Evolutionary conservation across 2,888 invertebrate genomes (phyloP).

Genomic region (Yponomeuta plumbellus): DNA sequence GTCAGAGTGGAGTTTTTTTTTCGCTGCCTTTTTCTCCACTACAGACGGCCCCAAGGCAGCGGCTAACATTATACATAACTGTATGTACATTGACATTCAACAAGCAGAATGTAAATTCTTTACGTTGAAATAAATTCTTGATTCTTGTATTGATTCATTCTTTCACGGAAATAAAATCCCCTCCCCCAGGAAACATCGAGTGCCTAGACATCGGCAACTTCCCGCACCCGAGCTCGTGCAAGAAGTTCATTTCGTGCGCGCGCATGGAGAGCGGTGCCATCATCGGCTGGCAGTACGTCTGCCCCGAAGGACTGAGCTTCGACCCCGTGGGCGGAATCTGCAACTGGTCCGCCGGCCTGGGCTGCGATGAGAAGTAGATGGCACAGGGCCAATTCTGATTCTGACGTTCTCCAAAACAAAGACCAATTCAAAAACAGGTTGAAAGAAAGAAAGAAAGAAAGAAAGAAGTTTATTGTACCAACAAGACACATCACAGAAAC

Average conservation of each 20-base stretch:
- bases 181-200: constrained; percentile 80
- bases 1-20: no score
- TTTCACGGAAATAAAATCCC: background rate
- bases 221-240: constrained; percentile 92
- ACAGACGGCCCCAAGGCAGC: no score
- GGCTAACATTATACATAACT: no score
- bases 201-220: constrained; percentile 94
- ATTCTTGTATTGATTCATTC: background rate
- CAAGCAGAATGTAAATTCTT: no score
- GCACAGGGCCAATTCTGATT: background rate
- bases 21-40: no score
- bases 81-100: no score
- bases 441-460: no score
- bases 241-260: constrained; percentile 94
- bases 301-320: constrained; percentile 89
- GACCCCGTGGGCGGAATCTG: constrained; percentile 94
- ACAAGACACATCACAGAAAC: no score
- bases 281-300: constrained; percentile 92
- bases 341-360: constrained; percentile 90
- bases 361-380: constrained; percentile 79
- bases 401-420: background rate
- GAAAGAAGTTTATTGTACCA: no score
- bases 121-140: no score
- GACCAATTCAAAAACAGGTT: no score
- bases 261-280: constrained; percentile 84